Evolutionary conservation across 2,113 vertebrate genomes (phyloP).

Genomic region (Xerus inauris): DNA sequence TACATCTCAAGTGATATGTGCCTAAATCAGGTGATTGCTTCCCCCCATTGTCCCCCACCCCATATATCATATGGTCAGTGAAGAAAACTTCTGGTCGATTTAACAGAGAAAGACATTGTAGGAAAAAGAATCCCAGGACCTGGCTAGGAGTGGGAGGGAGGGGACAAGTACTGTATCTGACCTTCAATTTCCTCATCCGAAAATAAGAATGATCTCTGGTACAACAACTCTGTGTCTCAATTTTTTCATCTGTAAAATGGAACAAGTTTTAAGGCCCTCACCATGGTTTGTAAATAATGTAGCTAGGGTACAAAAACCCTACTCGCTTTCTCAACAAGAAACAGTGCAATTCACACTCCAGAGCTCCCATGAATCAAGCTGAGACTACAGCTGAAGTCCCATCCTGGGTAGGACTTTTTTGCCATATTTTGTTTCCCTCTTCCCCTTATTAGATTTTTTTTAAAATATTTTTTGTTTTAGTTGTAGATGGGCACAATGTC

Average conservation of each 20-base stretch:
- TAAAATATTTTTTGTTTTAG: too few species aligned
- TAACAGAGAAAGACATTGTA: neutral
- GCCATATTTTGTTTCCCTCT: neutral
- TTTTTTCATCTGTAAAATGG: neutral
- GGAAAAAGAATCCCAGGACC: neutral
- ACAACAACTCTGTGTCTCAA: neutral
- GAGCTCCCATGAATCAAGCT: neutral
- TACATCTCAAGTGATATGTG: neutral
- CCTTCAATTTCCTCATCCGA: constrained; percentile 22
- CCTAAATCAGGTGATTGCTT: neutral
- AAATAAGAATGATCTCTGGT: neutral
- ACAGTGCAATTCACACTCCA: neutral
- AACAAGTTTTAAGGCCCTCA: neutral
- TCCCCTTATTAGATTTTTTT: neutral
- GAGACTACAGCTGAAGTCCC: neutral
- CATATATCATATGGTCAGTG: neutral
- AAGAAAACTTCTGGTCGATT: constrained; percentile 20
- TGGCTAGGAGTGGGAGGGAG: too few species aligned
- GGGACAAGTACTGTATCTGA: neutral
- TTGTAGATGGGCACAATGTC: too few species aligned
- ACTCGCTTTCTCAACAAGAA: neutral
- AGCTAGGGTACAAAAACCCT: neutral
- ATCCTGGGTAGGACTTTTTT: neutral
- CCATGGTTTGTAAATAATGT: neutral
- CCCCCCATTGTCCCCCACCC: too few species aligned